Evolutionary conservation across 2,113 vertebrate genomes (phyloP).

Genomic region (Phylloscopus whistleri): DNA sequence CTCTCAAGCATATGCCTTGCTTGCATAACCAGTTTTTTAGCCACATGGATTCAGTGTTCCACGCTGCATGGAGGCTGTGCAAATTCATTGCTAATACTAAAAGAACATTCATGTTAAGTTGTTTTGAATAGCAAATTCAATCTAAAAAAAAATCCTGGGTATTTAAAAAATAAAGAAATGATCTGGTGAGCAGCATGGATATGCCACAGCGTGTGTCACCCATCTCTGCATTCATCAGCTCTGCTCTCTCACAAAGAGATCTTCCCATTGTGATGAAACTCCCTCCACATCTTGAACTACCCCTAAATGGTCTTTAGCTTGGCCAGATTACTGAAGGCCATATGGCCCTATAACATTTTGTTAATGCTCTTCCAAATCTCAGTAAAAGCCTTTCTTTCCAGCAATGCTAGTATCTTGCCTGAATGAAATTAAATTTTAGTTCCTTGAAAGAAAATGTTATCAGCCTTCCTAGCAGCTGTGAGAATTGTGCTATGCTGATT

Average conservation of each 20-base stretch:
- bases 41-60: slow-evolving; percentile 55
- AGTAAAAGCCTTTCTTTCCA: slow-evolving; percentile 43
- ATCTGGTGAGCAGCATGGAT: not conserved
- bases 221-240: not conserved
- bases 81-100: slow-evolving; percentile 57
- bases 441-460: slow-evolving; percentile 64
- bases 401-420: slow-evolving; percentile 20
- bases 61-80: slow-evolving; percentile 4
- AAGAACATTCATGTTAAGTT: slow-evolving; percentile 52
- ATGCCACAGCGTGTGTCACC: not conserved
- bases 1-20: slow-evolving; percentile 56
- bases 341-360: slow-evolving; percentile 18
- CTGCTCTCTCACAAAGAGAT: not conserved
- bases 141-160: not conserved
- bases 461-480: slow-evolving; percentile 47
- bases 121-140: slow-evolving; percentile 31
- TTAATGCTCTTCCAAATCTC: slow-evolving; percentile 45
- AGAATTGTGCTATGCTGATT: slow-evolving; percentile 50
- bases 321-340: slow-evolving; percentile 16
- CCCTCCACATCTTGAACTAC: not conserved
- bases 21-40: slow-evolving; percentile 65
- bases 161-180: not conserved
- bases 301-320: slow-evolving; percentile 26
- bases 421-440: slow-evolving; percentile 61
- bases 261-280: not conserved